These are phyloP conservation scores for Antennarius maculatus DNA, from an alignment of 2,797 vertebrate species.

Conservation along the genomic window DNA sequence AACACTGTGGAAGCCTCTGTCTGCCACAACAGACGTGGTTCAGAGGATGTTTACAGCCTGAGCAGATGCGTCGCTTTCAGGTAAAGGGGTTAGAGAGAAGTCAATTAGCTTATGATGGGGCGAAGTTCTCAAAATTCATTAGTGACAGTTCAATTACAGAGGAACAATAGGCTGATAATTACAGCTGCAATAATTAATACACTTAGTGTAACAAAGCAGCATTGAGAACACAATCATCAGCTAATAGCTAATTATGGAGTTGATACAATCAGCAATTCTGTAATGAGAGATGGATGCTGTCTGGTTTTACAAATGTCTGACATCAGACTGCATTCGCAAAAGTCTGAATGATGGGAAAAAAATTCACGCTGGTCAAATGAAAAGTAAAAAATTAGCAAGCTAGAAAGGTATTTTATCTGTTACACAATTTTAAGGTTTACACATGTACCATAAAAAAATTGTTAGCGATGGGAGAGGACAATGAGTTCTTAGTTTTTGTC, in stretches of 20 bases:
- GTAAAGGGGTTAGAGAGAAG: constrained; percentile 71
- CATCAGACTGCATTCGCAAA: constrained; percentile 2
- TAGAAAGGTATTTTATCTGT: no score
- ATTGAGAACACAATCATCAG: constrained; percentile 65
- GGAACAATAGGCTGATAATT: constrained; percentile 79
- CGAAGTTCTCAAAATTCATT: constrained; percentile 76
- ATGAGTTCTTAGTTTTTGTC: no score
- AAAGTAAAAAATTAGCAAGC: constrained; percentile 2
- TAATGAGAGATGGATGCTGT: constrained; percentile 52
- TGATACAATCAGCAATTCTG: constrained; percentile 72
- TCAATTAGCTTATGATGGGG: constrained; percentile 71
- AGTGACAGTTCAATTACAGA: constrained; percentile 75
- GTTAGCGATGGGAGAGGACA: constrained; percentile 2
- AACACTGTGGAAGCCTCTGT: constrained; percentile 48
- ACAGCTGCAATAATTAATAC: constrained; percentile 77
- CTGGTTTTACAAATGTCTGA: constrained; percentile 18
- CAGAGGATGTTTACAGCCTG: constrained; percentile 26
- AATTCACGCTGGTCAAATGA: background rate
- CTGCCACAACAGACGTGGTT: constrained; percentile 30
- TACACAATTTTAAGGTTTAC: no score
- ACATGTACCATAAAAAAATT: no score
- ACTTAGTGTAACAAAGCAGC: constrained; percentile 69
- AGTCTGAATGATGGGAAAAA: background rate
- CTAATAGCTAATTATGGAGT: constrained; percentile 73
- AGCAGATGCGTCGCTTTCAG: constrained; percentile 52